Evolutionary conservation across 2,113 vertebrate genomes (phyloP), one percentile per base, ranked within the genome.

Genomic region (Proterorhinus semilunaris): DNA sequence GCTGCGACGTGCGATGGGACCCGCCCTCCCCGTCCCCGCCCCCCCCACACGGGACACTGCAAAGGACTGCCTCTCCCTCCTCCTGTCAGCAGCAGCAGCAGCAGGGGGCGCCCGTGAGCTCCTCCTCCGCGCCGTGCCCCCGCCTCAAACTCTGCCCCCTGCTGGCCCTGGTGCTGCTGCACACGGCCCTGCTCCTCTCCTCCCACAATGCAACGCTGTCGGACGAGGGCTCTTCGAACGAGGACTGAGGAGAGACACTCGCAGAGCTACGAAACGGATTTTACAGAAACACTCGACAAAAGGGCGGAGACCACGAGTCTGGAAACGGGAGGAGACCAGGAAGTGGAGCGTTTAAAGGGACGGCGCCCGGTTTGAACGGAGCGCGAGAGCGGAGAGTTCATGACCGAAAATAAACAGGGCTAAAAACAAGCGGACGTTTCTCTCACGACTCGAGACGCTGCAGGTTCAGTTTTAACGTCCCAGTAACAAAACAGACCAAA

Each of bases 1-100:
- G 98, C 94, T 99, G 98, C 87, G 98, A 98, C 78, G 92, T 98
- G 86, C 95, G 96, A 91, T 95, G 95, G 94, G 94, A 94, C 89
- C 55, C 21, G 8, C 36, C 36, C 7, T 90, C 92, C 85, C 93
- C 86, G 86, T 76, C 92, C 83, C 90, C 94, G 90, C 88, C 82
- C 83, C 93, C 92, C 74, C 90, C 94, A 89, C 91, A 91, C 88
- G 94, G 94, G 90, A 92, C 93, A 69, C 88, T 87, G 86, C 94
- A 94, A 92, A 92, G 91, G 89, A 94, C 93, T 89, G 86, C 84
- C 71, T 91, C 93, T 78, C 94, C 87, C 79, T 90, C 88, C 72
- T 80, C 27, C 27, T 36, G 27, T 86, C 72, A 36, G 27, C 27
- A 5, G 94, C 81, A 94, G 93, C 80, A 94, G 81, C 94, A 93